Conservation (phyloP, 2,113 vertebrate species). For the Crotalus viridis region DNA sequence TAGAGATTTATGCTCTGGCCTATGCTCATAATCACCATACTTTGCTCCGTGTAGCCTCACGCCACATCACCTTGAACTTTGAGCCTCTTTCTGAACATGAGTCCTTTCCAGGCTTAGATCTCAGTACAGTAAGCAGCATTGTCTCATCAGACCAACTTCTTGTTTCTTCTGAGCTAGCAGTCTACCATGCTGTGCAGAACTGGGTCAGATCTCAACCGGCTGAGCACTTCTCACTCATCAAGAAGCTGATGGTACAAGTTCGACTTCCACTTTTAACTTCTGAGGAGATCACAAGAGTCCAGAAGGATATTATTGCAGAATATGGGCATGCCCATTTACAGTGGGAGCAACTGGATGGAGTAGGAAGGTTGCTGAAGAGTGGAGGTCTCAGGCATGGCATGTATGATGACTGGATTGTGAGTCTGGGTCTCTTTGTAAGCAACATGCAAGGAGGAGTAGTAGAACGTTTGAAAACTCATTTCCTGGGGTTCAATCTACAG, state of each 20-base stretch:
- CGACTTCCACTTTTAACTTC: slow-evolving; percentile 75
- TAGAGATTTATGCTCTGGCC: slow-evolving; percentile 81
- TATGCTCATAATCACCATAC: slow-evolving; percentile 80
- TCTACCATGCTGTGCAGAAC: slow-evolving; percentile 76
- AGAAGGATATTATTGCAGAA: slow-evolving; percentile 14
- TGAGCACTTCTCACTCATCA: slow-evolving; percentile 75
- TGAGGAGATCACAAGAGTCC: slow-evolving; percentile 68
- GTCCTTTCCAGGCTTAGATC: slow-evolving; percentile 78
- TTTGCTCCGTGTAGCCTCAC: slow-evolving; percentile 75
- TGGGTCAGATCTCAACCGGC: slow-evolving; percentile 77
- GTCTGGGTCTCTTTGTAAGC: slow-evolving; percentile 76
- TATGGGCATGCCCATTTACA: slow-evolving; percentile 47
- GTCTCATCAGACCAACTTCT: slow-evolving; percentile 78
- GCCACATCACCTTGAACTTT: slow-evolving; percentile 78
- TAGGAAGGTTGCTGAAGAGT: slow-evolving; percentile 60
- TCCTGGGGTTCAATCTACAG: slow-evolving; percentile 77
- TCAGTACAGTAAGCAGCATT: slow-evolving; percentile 77
- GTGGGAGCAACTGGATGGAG: slow-evolving; percentile 72
- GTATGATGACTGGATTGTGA: slow-evolving; percentile 83
- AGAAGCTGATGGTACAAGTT: slow-evolving; percentile 71
- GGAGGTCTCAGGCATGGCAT: slow-evolving; percentile 74
- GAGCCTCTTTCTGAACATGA: slow-evolving; percentile 74
- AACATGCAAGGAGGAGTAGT: slow-evolving; percentile 60
- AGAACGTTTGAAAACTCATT: slow-evolving; percentile 61
- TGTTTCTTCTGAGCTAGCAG: slow-evolving; percentile 77